phyloP scores from a whole-genome alignment of 1,140 invertebrate genomes.

The Zophobas atratus region DNA sequence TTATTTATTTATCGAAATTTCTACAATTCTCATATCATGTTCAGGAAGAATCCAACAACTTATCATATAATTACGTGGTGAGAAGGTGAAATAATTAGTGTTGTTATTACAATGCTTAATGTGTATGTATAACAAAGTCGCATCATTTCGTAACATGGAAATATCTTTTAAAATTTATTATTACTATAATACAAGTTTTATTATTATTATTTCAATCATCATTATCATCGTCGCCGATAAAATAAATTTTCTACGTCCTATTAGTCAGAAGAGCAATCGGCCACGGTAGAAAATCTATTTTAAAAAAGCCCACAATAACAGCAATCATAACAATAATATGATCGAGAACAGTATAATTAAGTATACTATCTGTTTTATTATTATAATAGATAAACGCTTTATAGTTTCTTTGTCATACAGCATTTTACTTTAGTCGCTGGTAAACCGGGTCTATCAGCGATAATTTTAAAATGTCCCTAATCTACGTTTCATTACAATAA shows the following conservation, averaged over 20 bases:
- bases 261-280: background rate
- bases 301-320: conserved; percentile 5
- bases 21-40: conserved; percentile 49
- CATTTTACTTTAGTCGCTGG: conserved; percentile 22
- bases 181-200: conserved; percentile 32
- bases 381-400: conserved; percentile 31
- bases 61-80: conserved; percentile 42
- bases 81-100: conserved; percentile 41
- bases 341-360: conserved; percentile 21
- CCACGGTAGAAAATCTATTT: conserved; percentile 7
- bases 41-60: conserved; percentile 53
- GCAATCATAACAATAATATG: conserved; percentile 31
- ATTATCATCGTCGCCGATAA: conserved; percentile 8
- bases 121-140: conserved; percentile 40
- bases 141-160: conserved; percentile 38
- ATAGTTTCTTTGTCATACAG: conserved; percentile 45
- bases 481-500: conserved; percentile 38
- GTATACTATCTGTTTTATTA: conserved; percentile 15
- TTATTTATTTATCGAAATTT: conserved; percentile 50
- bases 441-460: background rate
- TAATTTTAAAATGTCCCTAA: conserved; percentile 7
- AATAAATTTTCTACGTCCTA: conserved; percentile 10
- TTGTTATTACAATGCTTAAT: conserved; percentile 35
- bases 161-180: conserved; percentile 42
- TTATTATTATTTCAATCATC: conserved; percentile 14